These are phyloP conservation scores for Myiotriccus ornatus DNA, from an alignment of 2,797 vertebrate species.

Conservation along the genomic window DNA sequence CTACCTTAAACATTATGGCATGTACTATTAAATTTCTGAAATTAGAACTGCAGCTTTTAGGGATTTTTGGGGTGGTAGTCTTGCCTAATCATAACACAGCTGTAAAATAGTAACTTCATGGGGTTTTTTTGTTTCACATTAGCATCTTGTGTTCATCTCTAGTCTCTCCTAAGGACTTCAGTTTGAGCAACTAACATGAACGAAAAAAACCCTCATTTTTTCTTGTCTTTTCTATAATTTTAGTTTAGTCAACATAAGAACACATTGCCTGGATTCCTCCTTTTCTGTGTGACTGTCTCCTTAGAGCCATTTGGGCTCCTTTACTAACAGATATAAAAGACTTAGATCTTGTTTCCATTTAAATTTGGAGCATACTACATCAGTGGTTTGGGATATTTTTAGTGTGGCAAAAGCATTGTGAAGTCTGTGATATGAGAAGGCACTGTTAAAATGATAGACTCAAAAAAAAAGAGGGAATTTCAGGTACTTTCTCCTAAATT, in stretches of 20 bases:
- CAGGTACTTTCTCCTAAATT: neutral
- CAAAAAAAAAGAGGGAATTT: neutral
- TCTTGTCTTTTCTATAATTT: neutral
- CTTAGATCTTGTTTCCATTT: neutral
- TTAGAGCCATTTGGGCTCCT: neutral
- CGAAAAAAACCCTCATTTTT: fast-evolving
- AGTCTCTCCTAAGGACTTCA: neutral
- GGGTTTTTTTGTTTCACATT: neutral
- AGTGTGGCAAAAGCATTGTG: neutral
- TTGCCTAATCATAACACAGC: neutral
- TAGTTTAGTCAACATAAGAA: neutral
- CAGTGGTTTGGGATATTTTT: neutral
- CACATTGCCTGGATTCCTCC: neutral
- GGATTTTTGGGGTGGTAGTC: neutral
- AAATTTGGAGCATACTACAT: neutral
- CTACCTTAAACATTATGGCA: neutral
- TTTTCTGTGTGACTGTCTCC: neutral
- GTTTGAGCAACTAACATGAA: neutral
- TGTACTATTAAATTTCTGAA: neutral
- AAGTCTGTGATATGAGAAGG: neutral
- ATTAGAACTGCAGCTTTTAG: neutral
- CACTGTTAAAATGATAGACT: neutral
- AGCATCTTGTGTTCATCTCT: neutral
- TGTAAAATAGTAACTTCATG: neutral
- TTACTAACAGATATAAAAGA: neutral